Evolutionary conservation across 2,113 vertebrate species (phyloP), one percentile per base, ranked within the genome.

Genomic region (Rhadina sibilatrix): DNA sequence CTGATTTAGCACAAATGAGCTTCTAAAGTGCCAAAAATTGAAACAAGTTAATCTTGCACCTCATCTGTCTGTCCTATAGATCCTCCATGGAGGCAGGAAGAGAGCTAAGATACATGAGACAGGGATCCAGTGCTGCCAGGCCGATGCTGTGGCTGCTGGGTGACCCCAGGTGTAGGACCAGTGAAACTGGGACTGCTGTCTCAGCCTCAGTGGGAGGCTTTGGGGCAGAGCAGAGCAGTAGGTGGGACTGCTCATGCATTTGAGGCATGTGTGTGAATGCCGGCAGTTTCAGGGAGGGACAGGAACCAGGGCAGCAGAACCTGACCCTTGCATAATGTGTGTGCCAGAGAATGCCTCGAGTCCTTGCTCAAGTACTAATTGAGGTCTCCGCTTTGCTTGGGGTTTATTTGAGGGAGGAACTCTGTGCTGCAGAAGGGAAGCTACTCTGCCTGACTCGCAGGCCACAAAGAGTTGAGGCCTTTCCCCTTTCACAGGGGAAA

Each of bases 201-300:
- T 74, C 60, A 49, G 61, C 80, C 65, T 14, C 66, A 17, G 46
- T 8, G 0, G 37, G 72, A 65, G 4, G 50, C 79, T 93, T 7
- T 27, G 66, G 71, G 79, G 37, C 75, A 90, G 59, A 72, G 13
- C 56, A 27, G 49, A 6, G 64, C 59, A 13, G 35, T 4, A 63
- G 14, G 42, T 83, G 63, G 79, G 83, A 93, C 40, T 13, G 24
- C 75, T 69, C 50, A 3, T 35, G 11, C 49, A 44, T 63, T 22
- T 54, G 85, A 83, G 38, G 78, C 83, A 92, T 86, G 92, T n/a
- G 71, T 59, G 71, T 74, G 30, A 92, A 63, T 40, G 89, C 19
- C 79, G 89, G 83, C 83, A 96, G 96, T 96, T 94, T 97, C 93
- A 3, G 91, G 94, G 94, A 96, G 95, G 93, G 89, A 94, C 1